Evolutionary conservation across 2,797 vertebrate genomes (phyloP).

Genomic region (Moxostoma hubbsi): DNA sequence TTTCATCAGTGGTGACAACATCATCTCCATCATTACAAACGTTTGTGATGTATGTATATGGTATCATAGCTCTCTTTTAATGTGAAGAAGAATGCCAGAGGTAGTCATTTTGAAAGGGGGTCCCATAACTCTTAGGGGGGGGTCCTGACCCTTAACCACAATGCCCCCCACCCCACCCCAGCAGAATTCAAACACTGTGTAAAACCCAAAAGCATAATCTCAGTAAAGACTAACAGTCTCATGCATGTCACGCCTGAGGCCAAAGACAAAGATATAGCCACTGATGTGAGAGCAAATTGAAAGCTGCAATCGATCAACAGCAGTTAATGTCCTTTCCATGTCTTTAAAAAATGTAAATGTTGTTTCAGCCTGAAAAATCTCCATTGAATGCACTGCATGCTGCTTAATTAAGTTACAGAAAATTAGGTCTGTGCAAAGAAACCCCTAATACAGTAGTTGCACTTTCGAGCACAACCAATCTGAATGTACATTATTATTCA

Average conservation of each 20-base stretch:
- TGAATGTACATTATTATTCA: background rate
- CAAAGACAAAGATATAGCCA: slow-evolving; percentile 32
- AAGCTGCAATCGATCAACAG: slow-evolving; percentile 33
- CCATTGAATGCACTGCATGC: slow-evolving; percentile 13
- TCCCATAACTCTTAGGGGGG: no score
- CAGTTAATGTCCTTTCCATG: slow-evolving; percentile 31
- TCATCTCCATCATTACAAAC: background rate
- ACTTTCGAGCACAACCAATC: slow-evolving; percentile 16
- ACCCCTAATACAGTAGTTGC: slow-evolving; percentile 2
- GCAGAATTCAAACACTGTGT: no score
- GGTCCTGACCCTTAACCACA: no score
- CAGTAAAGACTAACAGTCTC: background rate
- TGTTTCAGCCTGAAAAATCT: slow-evolving; percentile 32
- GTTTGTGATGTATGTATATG: no score
- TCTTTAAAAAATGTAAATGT: background rate
- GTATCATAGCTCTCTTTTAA: background rate
- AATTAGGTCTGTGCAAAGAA: slow-evolving; percentile 23
- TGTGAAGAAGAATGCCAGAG: background rate
- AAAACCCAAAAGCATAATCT: background rate
- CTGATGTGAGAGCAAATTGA: slow-evolving; percentile 15
- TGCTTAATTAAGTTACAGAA: slow-evolving; percentile 34
- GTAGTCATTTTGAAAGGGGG: no score
- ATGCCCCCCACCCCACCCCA: no score
- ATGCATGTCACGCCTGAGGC: slow-evolving; percentile 20
- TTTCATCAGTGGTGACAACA: background rate